Conservation (phyloP, 2,113 vertebrate species). For the Mustelus asterias region DNA sequence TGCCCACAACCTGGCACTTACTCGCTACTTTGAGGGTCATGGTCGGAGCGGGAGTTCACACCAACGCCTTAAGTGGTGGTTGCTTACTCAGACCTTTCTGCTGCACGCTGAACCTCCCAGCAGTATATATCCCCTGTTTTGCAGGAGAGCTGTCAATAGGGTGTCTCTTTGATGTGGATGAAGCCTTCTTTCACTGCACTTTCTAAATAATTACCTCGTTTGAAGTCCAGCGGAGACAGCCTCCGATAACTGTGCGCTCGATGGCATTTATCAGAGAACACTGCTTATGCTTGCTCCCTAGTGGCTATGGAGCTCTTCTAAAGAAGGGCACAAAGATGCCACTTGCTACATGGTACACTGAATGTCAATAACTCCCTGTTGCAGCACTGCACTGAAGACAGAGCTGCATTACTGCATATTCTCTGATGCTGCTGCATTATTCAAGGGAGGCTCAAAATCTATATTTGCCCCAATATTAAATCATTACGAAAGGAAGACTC, state of each 20-base stretch:
- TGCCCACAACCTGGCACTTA: neutral
- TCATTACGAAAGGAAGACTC: neutral
- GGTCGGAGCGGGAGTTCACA: neutral
- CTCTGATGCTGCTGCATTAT: neutral
- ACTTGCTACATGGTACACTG: neutral
- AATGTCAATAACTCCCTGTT: neutral
- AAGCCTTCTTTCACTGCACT: neutral
- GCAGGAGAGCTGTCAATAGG: neutral
- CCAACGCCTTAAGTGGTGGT: neutral
- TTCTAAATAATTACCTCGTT: neutral
- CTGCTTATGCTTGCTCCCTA: neutral
- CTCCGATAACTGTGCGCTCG: neutral
- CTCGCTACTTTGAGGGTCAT: neutral
- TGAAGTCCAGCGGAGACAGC: neutral
- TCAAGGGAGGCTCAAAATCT: neutral
- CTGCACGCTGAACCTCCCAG: neutral
- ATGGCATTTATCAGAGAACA: neutral
- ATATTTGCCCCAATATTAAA: neutral
- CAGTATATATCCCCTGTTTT: neutral
- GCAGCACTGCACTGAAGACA: neutral
- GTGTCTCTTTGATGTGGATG: neutral
- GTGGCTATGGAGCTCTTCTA: neutral
- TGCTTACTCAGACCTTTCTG: neutral
- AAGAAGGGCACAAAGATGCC: neutral
- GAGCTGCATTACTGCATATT: neutral